phyloP scores from a whole-genome alignment of 1,140 invertebrate genomes.

The Aphaenogaster ashmeadi region DNA sequence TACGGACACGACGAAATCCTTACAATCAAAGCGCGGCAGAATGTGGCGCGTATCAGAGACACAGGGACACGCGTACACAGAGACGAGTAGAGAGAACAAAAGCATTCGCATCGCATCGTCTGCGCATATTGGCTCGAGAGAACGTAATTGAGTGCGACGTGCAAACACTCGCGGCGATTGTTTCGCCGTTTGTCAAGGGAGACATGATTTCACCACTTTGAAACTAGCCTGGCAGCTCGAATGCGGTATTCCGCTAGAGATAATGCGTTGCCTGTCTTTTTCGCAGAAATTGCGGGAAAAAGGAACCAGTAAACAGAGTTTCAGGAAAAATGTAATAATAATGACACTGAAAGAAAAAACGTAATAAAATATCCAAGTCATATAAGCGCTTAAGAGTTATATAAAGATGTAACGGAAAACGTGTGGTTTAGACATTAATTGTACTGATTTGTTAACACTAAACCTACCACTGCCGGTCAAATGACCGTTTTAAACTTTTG shows the following conservation, averaged over 20 bases:
- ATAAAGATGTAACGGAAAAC: background rate
- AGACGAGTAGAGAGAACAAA: constrained; percentile 16
- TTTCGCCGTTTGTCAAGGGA: constrained; percentile 31
- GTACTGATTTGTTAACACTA: background rate
- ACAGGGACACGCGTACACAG: background rate
- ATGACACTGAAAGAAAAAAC: background rate
- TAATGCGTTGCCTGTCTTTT: background rate
- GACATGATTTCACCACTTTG: constrained; percentile 24
- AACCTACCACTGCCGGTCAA: too few relatives aligned
- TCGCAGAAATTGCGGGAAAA: background rate
- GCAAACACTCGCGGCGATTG: constrained; percentile 47
- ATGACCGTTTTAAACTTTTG: too few relatives aligned
- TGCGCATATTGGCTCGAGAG: constrained; percentile 45
- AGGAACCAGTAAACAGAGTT: background rate
- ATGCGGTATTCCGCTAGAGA: background rate
- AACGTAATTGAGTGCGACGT: constrained; percentile 56
- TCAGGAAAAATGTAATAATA: background rate
- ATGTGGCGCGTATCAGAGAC: background rate
- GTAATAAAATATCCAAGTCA: background rate
- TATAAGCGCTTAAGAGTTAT: background rate
- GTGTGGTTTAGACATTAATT: background rate
- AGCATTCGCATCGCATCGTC: constrained; percentile 1
- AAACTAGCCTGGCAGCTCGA: background rate
- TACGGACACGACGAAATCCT: constrained; percentile 7
- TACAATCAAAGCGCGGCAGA: constrained; percentile 4